Percentiles rank a stretch among this genome's conserved stretches.
Conservation (phyloP, 2,113 vertebrate genomes). For the Pholis gunnellus region DNA sequence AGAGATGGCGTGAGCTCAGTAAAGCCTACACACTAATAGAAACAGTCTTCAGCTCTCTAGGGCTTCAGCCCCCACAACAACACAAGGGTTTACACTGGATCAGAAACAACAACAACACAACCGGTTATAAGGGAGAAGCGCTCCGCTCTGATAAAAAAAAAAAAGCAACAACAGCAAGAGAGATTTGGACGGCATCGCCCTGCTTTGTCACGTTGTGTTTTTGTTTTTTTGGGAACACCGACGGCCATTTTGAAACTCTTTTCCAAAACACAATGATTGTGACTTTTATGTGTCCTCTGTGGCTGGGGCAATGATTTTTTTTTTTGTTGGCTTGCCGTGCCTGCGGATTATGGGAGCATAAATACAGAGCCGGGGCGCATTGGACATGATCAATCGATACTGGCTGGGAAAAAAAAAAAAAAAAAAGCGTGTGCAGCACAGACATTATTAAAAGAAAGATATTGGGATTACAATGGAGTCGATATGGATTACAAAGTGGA, state of each 20-base stretch:
- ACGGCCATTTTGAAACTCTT: conserved; percentile 49
- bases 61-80: conserved; percentile 26
- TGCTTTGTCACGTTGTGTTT: conserved; percentile 34
- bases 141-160: conserved; percentile 18
- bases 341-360: conserved; percentile 75
- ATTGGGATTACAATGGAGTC: conserved; percentile 70
- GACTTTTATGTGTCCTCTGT: conserved; percentile 73
- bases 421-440: conserved; percentile 16
- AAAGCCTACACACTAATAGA: conserved; percentile 62
- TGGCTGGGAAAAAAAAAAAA: conserved; percentile 36
- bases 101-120: conserved; percentile 36
- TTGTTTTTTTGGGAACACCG: conserved; percentile 18
- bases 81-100: conserved; percentile 49
- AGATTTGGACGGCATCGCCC: conserved; percentile 11
- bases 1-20: conserved; percentile 41
- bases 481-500: conserved; percentile 76
- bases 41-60: conserved; percentile 40
- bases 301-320: conserved; percentile 65
- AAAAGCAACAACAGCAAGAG: neutral
- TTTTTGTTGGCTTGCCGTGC: conserved; percentile 49
- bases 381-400: conserved; percentile 75
- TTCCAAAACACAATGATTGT: conserved; percentile 65
- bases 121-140: conserved; percentile 19
- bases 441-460: conserved; percentile 71
- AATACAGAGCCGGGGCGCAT: conserved; percentile 61